Base-by-base conservation (phyloP, 2,888 invertebrate species). In the Notodonta ziczac region DNA sequence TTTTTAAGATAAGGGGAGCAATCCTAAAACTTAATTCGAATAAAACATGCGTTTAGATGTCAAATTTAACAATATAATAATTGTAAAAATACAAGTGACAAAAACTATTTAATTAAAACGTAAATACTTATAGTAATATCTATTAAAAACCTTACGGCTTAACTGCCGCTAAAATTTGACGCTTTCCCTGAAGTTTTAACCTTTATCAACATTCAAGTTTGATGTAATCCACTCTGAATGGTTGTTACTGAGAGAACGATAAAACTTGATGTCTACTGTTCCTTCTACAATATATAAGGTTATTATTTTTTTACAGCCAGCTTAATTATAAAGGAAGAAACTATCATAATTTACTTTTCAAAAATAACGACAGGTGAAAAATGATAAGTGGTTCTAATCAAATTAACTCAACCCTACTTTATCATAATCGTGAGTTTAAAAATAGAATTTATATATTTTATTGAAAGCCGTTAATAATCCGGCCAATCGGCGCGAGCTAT, bases 401-500 rank as follows among this genome's bases (percentile, higher is more conserved):
- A 81, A 81, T 78, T 76, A 73, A 67, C 68, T 67, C 66, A 64
- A 75, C 66, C 60, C 68, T 67, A 68, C 74, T 76, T 69, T 59
- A 57, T 73, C 66, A 75, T 73, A 77, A 80, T 71, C 74, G 61
- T 67, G 69, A 71, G 70, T 66, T 73, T 75, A 77, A 80, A 77
- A 76, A 79, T 76, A 69, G 74, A 82, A 73, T 78, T 66, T 63
- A 70, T 62, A 72, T 74, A 78, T 80, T 78, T 78, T 78, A 69
- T 74, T 70, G 69, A 70, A 65, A 72, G 73, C 72, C 76, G 78
- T 82, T 81, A 78, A 85, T 83, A 84, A 81, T 78, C 78, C 73
- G 69, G 82, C 85, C 83, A 82, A 89, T 86, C 78, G 70, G 65
- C 63, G 74, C 64, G 66, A 72, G 73, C 78, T 76, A 81, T 86